Percentiles rank a stretch among this genome's conserved stretches.
These are phyloP conservation scores for Contarinia nasturtii DNA, from an alignment of 1,140 invertebrate species.

Conservation along the genomic window DNA sequence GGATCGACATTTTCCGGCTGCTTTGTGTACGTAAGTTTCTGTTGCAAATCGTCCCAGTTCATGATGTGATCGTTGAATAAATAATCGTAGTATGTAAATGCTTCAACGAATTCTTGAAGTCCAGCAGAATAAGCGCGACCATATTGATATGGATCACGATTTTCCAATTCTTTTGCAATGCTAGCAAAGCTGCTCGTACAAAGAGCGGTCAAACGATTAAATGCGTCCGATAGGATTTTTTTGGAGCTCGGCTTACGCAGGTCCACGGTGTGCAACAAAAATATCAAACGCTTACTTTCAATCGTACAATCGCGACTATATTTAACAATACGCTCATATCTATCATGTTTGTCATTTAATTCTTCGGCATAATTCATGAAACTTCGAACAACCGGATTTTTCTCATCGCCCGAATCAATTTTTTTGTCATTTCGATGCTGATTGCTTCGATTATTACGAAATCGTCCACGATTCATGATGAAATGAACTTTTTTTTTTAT, in stretches of 20 bases:
- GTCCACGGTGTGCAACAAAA: slow-evolving; percentile 56
- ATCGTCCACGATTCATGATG: no score
- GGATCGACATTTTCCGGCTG: slow-evolving; percentile 5
- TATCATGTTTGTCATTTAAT: slow-evolving; percentile 64
- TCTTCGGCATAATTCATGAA: slow-evolving; percentile 47
- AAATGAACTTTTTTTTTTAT: no score
- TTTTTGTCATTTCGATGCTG: no score
- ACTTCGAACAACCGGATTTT: slow-evolving; percentile 39
- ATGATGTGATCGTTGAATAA: slow-evolving; percentile 22
- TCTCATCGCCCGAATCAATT: slow-evolving; percentile 18
- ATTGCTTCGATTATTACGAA: no score
- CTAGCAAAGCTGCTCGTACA: slow-evolving; percentile 36
- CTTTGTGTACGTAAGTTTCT: slow-evolving; percentile 12
- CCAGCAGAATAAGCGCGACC: slow-evolving; percentile 53
- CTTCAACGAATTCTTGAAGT: slow-evolving; percentile 78
- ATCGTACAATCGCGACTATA: slow-evolving; percentile 76
- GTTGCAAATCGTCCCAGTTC: slow-evolving; percentile 15
- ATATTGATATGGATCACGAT: slow-evolving; percentile 54
- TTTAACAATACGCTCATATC: slow-evolving; percentile 69
- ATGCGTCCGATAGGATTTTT: slow-evolving; percentile 41
- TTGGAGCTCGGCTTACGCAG: slow-evolving; percentile 33
- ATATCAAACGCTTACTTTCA: slow-evolving; percentile 79
- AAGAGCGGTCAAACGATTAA: slow-evolving; percentile 37
- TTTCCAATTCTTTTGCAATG: slow-evolving; percentile 51
- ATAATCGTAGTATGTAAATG: slow-evolving; percentile 54